These are phyloP conservation scores for Babyrousa celebensis DNA, from an alignment of 2,797 vertebrate species.

Conservation along the genomic window DNA sequence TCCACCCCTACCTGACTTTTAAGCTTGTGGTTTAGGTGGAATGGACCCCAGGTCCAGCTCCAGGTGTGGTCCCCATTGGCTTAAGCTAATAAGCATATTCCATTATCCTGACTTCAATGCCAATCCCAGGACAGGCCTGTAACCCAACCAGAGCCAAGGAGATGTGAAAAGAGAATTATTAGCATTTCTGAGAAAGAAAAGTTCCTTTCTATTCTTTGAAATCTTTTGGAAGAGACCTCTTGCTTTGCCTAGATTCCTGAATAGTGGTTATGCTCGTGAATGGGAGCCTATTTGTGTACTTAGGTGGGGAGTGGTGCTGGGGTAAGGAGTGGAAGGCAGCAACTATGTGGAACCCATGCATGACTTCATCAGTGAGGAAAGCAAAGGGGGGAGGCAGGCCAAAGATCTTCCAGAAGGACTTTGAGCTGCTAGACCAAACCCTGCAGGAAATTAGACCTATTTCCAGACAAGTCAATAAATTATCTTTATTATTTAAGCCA, in stretches of 20 bases:
- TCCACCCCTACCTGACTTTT: background rate
- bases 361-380: background rate
- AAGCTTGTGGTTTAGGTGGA: background rate
- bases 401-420: background rate
- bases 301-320: fast-evolving
- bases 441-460: background rate
- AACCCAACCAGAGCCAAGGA: background rate
- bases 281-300: background rate
- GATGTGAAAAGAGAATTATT: background rate
- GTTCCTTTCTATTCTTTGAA: background rate
- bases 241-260: background rate
- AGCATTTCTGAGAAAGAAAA: background rate
- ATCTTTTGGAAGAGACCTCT: background rate
- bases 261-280: background rate
- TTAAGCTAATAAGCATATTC: background rate
- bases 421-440: background rate
- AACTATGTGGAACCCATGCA: background rate
- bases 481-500: background rate
- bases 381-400: background rate
- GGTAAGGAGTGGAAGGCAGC: background rate
- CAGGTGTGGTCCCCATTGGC: background rate
- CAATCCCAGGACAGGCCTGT: background rate
- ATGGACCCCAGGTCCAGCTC: background rate
- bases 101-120: background rate
- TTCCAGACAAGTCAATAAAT: background rate